phyloP scores from a whole-genome alignment of 2,797 vertebrate species.

The Microcaecilia unicolor region DNA sequence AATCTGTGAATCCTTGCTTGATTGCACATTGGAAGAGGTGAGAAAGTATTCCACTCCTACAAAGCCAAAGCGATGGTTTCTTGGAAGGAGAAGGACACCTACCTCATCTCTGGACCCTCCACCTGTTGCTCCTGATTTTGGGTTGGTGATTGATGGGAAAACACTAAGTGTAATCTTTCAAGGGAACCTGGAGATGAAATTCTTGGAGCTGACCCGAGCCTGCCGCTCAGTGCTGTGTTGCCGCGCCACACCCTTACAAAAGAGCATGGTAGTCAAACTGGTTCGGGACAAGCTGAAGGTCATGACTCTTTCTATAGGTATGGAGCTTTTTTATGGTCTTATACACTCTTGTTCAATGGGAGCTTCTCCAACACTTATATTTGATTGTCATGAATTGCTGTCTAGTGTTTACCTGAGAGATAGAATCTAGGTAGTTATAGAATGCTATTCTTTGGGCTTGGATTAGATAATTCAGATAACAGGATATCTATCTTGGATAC shows the following conservation, averaged over 20 bases:
- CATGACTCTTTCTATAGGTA: constrained; percentile 89
- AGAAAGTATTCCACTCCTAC: constrained; percentile 39
- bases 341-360: too few species aligned
- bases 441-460: too few species aligned
- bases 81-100: constrained; percentile 3
- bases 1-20: constrained; percentile 68
- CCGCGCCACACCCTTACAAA: constrained; percentile 79
- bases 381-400: too few species aligned
- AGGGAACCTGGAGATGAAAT: constrained; percentile 62
- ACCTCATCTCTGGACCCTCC: background rate
- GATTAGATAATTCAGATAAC: too few species aligned
- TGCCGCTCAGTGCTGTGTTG: constrained; percentile 83
- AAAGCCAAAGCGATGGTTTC: constrained; percentile 16
- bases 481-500: too few species aligned
- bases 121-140: constrained; percentile 31
- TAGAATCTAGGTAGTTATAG: too few species aligned
- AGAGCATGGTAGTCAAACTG: constrained; percentile 75
- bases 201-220: constrained; percentile 60
- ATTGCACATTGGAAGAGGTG: constrained; percentile 73
- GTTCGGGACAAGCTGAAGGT: constrained; percentile 62
- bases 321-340: too few species aligned
- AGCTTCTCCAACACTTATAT: too few species aligned
- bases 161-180: constrained; percentile 67
- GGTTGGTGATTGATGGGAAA: constrained; percentile 75
- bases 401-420: too few species aligned